Percentiles rank a stretch among this genome's conserved stretches.
These are phyloP conservation scores for Mastigias papua DNA, from an alignment of 30 jellyfish, hydroid and myxozoan genomes.

Conservation along the genomic window DNA sequence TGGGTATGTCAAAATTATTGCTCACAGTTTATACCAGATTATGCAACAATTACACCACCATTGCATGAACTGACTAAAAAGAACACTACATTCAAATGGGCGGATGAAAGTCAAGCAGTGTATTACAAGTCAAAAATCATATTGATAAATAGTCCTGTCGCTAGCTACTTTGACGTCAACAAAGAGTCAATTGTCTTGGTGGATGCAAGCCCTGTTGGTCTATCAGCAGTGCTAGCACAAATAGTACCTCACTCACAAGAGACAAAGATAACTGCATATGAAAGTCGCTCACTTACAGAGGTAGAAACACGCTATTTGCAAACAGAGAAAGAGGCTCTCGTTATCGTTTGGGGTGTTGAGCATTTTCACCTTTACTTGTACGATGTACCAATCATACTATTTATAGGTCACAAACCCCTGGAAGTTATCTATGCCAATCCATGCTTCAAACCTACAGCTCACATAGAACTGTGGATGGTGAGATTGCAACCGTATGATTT, in stretches of 20 bases:
- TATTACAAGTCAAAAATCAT: constrained; percentile 13
- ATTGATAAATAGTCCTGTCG: constrained; percentile 14
- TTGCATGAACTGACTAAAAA: constrained; percentile 43
- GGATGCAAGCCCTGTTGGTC: constrained; percentile 70
- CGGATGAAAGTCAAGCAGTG: constrained; percentile 4
- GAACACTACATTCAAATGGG: constrained; percentile 7
- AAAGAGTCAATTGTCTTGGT: constrained; percentile 29
- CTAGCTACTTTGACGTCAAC: constrained; percentile 35
- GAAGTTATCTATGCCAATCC: not conserved
- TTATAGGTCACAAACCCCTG: constrained; percentile 10
- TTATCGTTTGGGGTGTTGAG: constrained; percentile 47
- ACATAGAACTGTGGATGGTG: not conserved
- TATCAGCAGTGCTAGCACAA: constrained; percentile 36
- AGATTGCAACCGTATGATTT: not conserved
- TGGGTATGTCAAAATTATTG: too few species aligned
- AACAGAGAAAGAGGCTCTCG: constrained; percentile 55
- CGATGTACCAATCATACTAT: constrained; percentile 16
- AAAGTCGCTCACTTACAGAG: constrained; percentile 1
- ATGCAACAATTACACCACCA: constrained; percentile 49
- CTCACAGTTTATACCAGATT: constrained; percentile 31
- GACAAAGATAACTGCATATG: constrained; percentile 21
- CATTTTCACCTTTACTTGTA: constrained; percentile 13
- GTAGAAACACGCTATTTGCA: constrained; percentile 52
- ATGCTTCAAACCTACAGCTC: not conserved
- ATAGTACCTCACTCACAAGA: not conserved